Evolutionary conservation across 1,140 invertebrate species (phyloP).

Genomic region (Diachasma alloeum): DNA sequence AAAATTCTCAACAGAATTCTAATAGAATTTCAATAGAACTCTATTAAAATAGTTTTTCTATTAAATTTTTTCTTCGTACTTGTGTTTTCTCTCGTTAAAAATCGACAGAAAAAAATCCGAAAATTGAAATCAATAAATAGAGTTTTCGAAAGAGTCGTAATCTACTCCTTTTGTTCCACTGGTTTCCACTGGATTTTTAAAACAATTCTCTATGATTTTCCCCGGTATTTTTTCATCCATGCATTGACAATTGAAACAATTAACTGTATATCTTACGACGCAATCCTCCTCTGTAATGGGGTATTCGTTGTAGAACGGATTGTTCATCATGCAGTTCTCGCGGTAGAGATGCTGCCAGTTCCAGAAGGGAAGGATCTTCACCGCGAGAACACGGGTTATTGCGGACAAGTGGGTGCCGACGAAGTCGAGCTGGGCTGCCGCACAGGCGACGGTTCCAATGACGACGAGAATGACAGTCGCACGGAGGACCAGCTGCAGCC

Average conservation of each 20-base stretch:
- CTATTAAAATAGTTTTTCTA: too few species aligned
- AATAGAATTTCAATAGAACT: too few species aligned
- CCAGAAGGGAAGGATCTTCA: conserved; percentile 78
- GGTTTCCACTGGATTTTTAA: too few species aligned
- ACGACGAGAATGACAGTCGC: conserved; percentile 61
- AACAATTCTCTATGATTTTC: too few species aligned
- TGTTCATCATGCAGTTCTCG: conserved; percentile 76
- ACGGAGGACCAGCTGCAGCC: conserved; percentile 67
- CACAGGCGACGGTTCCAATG: conserved; percentile 60
- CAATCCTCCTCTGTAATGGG: conserved; percentile 68
- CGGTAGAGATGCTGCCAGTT: conserved; percentile 84
- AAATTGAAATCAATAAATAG: too few species aligned
- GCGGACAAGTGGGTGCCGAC: conserved; percentile 70
- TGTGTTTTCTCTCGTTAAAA: too few species aligned
- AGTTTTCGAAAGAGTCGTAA: too few species aligned
- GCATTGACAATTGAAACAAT: not conserved
- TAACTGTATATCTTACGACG: conserved; percentile 58
- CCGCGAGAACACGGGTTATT: conserved; percentile 70
- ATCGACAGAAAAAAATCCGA: too few species aligned
- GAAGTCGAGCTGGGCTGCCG: conserved; percentile 60
- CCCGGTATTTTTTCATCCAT: too few species aligned
- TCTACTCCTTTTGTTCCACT: too few species aligned
- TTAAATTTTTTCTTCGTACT: too few species aligned
- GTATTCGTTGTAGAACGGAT: conserved; percentile 69
- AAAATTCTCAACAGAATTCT: too few species aligned